These are phyloP conservation scores for Gopherus flavomarginatus DNA, from an alignment of 2,113 vertebrate genomes.

Conservation along the genomic window DNA sequence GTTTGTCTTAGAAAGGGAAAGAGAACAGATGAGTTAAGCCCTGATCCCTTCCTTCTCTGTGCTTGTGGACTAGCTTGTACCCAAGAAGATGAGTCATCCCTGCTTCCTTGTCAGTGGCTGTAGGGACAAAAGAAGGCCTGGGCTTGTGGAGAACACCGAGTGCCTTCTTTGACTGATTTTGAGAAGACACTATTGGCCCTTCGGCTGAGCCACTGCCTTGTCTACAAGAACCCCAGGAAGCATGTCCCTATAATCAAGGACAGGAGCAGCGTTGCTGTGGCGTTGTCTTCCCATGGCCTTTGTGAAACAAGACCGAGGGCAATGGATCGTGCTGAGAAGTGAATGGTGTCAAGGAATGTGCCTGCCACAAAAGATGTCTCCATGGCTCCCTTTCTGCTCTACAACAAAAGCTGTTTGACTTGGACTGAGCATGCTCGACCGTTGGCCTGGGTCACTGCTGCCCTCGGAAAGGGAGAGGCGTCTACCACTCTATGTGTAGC, in stretches of 20 bases:
- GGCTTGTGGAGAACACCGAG: background rate
- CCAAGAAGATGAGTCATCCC: background rate
- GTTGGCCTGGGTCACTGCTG: background rate
- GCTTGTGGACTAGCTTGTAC: background rate
- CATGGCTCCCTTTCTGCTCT: background rate
- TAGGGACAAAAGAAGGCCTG: background rate
- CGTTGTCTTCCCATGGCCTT: background rate
- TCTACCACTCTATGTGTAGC: background rate
- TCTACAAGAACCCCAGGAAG: background rate
- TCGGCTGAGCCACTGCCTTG: background rate
- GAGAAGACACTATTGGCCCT: background rate
- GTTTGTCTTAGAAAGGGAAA: background rate
- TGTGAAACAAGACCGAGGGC: background rate
- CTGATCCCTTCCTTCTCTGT: background rate
- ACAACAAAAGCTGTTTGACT: background rate
- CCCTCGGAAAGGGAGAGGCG: background rate
- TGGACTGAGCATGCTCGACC: background rate
- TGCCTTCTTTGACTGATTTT: background rate
- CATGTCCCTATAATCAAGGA: background rate
- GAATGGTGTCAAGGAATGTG: background rate
- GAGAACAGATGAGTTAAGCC: background rate
- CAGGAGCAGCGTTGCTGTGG: background rate
- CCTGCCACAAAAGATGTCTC: background rate
- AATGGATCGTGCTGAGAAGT: background rate
- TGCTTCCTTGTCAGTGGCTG: fast-evolving